Evolutionary conservation across 2,797 vertebrate genomes (phyloP).

Genomic region (Prunella strophiata): DNA sequence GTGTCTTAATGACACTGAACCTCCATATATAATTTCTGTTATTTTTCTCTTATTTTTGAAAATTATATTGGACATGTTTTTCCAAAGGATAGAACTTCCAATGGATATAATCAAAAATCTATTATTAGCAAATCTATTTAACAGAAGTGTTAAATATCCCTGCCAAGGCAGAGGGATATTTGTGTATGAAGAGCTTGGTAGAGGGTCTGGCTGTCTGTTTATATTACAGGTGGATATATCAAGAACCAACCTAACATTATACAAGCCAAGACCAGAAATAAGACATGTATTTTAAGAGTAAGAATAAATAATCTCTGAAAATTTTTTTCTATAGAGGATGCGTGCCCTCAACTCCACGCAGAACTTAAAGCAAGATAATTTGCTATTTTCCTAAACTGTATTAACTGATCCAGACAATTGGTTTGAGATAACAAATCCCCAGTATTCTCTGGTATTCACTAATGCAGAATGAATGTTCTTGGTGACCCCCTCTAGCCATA

Average conservation of each 20-base stretch:
- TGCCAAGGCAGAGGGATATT: neutral
- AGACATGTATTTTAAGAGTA: neutral
- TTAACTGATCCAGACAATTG: neutral
- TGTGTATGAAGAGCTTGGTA: neutral
- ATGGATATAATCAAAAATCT: no score
- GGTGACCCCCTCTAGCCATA: neutral
- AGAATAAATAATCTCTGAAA: neutral
- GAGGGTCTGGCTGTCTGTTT: neutral
- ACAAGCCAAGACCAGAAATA: neutral
- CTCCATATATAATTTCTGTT: accelerated
- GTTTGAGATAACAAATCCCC: neutral
- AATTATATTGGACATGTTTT: neutral
- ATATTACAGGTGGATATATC: neutral
- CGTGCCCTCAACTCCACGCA: neutral
- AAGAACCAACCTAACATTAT: neutral
- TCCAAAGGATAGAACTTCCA: neutral
- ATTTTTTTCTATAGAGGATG: neutral
- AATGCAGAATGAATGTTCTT: neutral
- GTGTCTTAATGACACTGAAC: no score
- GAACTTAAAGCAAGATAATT: neutral
- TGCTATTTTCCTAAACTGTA: neutral
- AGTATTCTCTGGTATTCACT: neutral
- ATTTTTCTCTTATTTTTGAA: neutral
- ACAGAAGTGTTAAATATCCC: neutral
- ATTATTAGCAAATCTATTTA: neutral